Conservation (phyloP, 2,797 vertebrate species). For the Galago senegalensis region DNA sequence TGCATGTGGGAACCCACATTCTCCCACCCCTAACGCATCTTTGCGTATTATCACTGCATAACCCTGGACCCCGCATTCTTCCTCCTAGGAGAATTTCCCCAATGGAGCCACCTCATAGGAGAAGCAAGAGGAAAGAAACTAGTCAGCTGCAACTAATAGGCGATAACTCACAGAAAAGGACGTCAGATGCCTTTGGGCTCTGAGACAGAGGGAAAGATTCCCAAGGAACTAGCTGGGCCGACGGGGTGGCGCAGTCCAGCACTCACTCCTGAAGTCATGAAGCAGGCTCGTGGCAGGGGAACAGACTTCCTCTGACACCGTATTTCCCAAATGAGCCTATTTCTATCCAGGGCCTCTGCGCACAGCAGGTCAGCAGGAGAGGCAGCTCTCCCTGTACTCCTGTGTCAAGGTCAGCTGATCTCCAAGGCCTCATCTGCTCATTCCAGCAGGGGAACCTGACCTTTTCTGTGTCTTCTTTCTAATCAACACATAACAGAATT, state of each 20-base stretch:
- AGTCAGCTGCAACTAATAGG: background rate
- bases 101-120: background rate
- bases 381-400: fast-evolving
- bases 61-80: background rate
- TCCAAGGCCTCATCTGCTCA: background rate
- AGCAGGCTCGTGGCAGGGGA: background rate
- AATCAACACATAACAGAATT: background rate
- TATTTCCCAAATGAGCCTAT: background rate
- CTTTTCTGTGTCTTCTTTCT: background rate
- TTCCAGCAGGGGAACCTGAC: background rate
- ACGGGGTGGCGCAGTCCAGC: background rate
- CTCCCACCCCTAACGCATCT: background rate
- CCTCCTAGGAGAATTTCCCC: background rate
- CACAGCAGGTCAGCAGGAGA: background rate
- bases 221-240: fast-evolving
- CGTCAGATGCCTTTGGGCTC: background rate
- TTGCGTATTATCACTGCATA: background rate
- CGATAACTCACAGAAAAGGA: background rate
- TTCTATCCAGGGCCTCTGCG: background rate
- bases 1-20: background rate
- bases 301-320: background rate
- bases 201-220: background rate
- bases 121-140: background rate
- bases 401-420: background rate
- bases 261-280: background rate